Base-by-base conservation (phyloP, 2,888 invertebrate species). In the Melanophora roralis region DNA sequence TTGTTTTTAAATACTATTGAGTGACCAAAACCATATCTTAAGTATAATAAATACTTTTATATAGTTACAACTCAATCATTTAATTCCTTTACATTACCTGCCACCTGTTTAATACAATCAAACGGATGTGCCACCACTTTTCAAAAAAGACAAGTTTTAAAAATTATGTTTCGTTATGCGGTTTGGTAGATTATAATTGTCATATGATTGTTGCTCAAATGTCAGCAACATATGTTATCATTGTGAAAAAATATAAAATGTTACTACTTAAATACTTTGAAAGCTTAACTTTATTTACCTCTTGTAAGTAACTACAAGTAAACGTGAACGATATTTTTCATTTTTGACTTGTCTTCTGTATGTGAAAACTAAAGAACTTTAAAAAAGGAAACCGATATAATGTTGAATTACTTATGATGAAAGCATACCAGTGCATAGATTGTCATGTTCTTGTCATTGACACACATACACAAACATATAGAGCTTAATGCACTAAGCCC, bases 131-230 rank as follows among this genome's bases (percentile, higher is more conserved):
- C 38, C 27, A 14, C 0, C 6, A 59, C 11, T 19, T 45, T 40
- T 49, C 12, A 40, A 14, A 34, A 12, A 36, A 19, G 40, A 16
- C 12, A 34, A 32, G 34, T 55, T 34, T 45, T 1, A 32, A 45
- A 27, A 16, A 45, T 34, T 21, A 38, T 65, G 21, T 40, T 49
- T 14, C 40, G 19, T 74, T 60, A 32, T 75, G 74, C 53, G 74
- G 74, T 65, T 75, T 75, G 67, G 59, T 40, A 51, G 60, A 59
- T 75, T 68, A 68, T 60, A 68, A 75, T 75, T 75, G 74, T 75
- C 74, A 75, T 45, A 53, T 68, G 67, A 75, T 60, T 75, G 74
- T 67, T 60, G 59, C 40, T 60, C 23, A 60, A 60, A 67, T 75
- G 67, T 75, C 74, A 75, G 45, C 67, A 67, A 51, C 49, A 75